Evolutionary conservation across 2,113 vertebrate species (phyloP).

Genomic region (Paralichthys olivaceus): DNA sequence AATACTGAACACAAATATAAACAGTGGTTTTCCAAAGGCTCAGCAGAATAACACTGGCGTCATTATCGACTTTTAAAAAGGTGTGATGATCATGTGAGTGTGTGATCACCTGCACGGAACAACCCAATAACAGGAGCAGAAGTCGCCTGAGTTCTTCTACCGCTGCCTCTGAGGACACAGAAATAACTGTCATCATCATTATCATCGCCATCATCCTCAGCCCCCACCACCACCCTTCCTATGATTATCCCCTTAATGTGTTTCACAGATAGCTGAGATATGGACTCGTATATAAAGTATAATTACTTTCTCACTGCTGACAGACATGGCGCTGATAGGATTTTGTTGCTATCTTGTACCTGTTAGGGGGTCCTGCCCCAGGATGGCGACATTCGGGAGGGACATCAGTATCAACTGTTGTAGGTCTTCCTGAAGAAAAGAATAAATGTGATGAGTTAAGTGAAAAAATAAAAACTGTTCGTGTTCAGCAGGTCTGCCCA

Average conservation of each 20-base stretch:
- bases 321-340: slow-evolving; percentile 54
- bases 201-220: slow-evolving; percentile 50
- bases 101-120: slow-evolving; percentile 88
- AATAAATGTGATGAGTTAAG: slow-evolving; percentile 30
- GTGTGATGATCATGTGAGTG: slow-evolving; percentile 14
- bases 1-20: not conserved
- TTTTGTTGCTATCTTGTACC: slow-evolving; percentile 78
- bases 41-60: not conserved
- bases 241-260: slow-evolving; percentile 67
- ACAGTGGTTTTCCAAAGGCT: not conserved
- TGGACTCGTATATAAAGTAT: slow-evolving; percentile 52
- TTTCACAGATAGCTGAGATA: slow-evolving; percentile 62
- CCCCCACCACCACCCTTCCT: slow-evolving; percentile 21
- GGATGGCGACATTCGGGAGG: slow-evolving; percentile 87
- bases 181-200: slow-evolving; percentile 53
- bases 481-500: slow-evolving; percentile 1
- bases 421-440: slow-evolving; percentile 84
- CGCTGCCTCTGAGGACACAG: slow-evolving; percentile 83
- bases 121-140: slow-evolving; percentile 87
- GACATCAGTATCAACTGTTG: slow-evolving; percentile 88
- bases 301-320: slow-evolving; percentile 58
- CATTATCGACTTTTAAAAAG: slow-evolving; percentile 10
- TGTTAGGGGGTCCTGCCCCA: slow-evolving; percentile 89
- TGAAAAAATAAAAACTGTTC: not conserved
- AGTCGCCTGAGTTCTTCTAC: slow-evolving; percentile 86